Base-by-base conservation (phyloP, 2,888 invertebrate genomes). In the Catocala fraxini region DNA sequence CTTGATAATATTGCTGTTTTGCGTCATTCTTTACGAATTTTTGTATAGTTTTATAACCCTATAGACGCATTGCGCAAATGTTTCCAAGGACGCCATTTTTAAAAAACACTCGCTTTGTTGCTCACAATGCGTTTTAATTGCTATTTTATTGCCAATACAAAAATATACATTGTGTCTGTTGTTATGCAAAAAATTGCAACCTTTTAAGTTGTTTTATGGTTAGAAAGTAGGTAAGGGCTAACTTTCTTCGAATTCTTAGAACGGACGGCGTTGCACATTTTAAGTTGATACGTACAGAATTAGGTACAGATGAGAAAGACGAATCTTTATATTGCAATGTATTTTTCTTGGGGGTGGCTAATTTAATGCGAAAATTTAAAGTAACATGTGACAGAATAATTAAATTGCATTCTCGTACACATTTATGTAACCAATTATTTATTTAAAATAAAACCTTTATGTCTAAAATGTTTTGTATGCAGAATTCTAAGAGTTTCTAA, bases 141-240 rank as follows among this genome's bases (percentile, higher is more conserved):
- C 56, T 54, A 57, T 73, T 77, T 79, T 79, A 74, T 68, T 80
- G 70, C 68, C 66, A 69, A 68, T 66, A 68, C 56, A 66, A 54
- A 70, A 68, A 55, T 48, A 55, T 47, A 63, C 61, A 65, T 80
- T 81, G 68, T 81, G 63, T 63, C 39, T 10, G 43, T 64, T 61
- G 70, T 82, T 85, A 85, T 79, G 79, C 80, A 80, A 85, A 88
- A 64, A 85, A 82, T 85, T 77, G 84, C 84, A 75, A 80, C 63
- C 75, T 81, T 83, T 83, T 75, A 75, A 58, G 49, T 9, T 59
- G 75, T 83, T 86, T 85, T 84, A 79, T 68, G 70, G 80, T 83
- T 86, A 84, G 88, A 91, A 90, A 90, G 89, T 73, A 56, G n/a
- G 70, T 65, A 74, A 80, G 77, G 77, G 70, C 61, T 63, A 60